A percentile compares a stretch with the other conserved stretches of the same genome.
phyloP scores from a whole-genome alignment of 1,140 invertebrate species.

The Anadara kagoshimensis region DNA sequence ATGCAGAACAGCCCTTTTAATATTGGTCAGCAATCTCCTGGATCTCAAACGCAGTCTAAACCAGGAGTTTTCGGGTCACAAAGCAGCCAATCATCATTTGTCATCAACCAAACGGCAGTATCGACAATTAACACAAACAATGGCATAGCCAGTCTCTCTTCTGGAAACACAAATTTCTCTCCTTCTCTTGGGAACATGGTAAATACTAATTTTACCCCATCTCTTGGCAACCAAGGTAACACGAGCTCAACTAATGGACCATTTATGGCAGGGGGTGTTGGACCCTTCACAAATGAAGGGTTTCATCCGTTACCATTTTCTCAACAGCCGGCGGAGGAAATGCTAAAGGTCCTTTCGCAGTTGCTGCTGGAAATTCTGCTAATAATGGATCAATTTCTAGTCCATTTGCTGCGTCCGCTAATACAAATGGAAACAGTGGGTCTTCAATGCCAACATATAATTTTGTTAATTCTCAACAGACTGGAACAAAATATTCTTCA shows the following conservation, averaged over 20 bases:
- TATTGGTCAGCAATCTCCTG: no score
- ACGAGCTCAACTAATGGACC: conserved; percentile 5
- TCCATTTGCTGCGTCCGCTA: conserved; percentile 12
- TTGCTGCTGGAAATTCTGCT: conserved; percentile 15
- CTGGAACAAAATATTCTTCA: background rate
- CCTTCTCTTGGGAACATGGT: no score
- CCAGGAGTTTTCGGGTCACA: no score
- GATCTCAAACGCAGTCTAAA: no score
- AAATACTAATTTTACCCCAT: no score
- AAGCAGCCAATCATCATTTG: no score
- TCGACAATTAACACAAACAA: no score
- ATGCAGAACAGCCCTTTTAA: no score
- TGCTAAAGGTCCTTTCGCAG: conserved; percentile 28
- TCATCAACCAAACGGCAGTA: no score
- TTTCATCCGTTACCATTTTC: conserved; percentile 33
- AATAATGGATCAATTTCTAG: conserved; percentile 8
- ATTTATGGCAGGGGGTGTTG: conserved; percentile 24
- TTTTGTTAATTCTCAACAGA: background rate
- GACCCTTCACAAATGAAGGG: conserved; percentile 34
- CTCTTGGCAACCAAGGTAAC: no score
- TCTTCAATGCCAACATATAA: background rate
- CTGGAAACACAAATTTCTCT: no score
- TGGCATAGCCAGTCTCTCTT: no score
- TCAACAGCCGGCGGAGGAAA: conserved; percentile 30
- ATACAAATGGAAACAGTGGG: background rate